A percentile compares a stretch with the other conserved stretches of the same genome.
These are phyloP conservation scores for Myotis myotis DNA, from an alignment of 2,797 vertebrate species.

Conservation along the genomic window DNA sequence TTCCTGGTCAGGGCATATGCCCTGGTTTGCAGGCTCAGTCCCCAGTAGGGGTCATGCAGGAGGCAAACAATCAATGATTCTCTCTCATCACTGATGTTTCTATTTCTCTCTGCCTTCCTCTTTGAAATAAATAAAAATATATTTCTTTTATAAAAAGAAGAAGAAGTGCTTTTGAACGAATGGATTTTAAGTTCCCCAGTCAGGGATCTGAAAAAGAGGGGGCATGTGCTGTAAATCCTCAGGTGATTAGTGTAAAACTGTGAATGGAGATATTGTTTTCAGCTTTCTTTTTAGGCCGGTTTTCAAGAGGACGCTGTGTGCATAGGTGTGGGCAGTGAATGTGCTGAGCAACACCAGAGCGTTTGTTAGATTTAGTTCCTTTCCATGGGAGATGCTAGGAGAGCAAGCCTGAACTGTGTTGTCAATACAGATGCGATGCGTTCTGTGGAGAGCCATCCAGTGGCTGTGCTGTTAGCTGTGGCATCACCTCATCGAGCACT, in stretches of 20 bases:
- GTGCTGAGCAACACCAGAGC: not conserved
- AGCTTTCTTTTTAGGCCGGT: not conserved
- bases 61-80: no score
- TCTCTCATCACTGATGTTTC: no score
- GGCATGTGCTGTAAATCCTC: not conserved
- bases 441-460: not conserved
- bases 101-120: no score
- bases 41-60: no score
- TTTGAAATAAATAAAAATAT: no score
- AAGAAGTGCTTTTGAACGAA: not conserved
- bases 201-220: not conserved
- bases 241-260: not conserved
- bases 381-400: not conserved
- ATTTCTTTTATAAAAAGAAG: no score
- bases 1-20: no score
- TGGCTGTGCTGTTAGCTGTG: not conserved
- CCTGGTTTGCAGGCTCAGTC: no score
- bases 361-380: not conserved
- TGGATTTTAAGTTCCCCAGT: not conserved
- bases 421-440: not conserved
- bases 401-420: not conserved
- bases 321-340: no score
- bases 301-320: not conserved
- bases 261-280: not conserved
- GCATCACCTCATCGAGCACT: not conserved